Evolutionary conservation across 2,797 vertebrate species (phyloP).

Genomic region (Percopsis omiscomaycus): DNA sequence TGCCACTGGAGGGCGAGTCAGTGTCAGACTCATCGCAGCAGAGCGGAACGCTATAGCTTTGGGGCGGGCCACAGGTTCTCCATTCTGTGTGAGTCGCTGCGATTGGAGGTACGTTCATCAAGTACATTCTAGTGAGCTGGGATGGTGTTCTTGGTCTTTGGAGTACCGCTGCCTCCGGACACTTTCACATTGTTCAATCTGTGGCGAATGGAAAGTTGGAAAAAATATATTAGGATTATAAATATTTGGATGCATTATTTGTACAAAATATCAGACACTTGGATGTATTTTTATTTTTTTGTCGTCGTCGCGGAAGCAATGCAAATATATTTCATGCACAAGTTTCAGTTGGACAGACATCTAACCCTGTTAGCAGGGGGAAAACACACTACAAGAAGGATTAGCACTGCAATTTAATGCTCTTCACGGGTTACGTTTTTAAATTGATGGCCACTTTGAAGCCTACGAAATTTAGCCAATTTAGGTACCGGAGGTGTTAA

Average conservation of each 20-base stretch:
- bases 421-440: no score
- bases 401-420: no score
- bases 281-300: not conserved
- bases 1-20: slow-evolving; percentile 73
- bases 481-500: no score
- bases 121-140: slow-evolving; percentile 90
- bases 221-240: slow-evolving; percentile 17
- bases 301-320: no score
- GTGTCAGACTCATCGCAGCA: slow-evolving; percentile 87
- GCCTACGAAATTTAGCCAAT: no score
- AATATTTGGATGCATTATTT: no score
- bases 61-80: slow-evolving; percentile 84
- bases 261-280: no score
- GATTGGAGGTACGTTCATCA: slow-evolving; percentile 91
- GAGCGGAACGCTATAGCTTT: slow-evolving; percentile 84
- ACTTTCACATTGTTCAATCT: slow-evolving; percentile 80
- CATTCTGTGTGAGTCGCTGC: slow-evolving; percentile 89
- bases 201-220: slow-evolving; percentile 20
- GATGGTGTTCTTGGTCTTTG: slow-evolving; percentile 55
- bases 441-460: no score
- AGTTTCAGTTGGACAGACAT: no score
- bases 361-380: no score
- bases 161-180: slow-evolving; percentile 56
- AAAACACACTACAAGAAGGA: no score
- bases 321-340: not conserved